These are phyloP conservation scores for Euwallacea fornicatus DNA, from an alignment of 1,140 invertebrate species.

Conservation along the genomic window DNA sequence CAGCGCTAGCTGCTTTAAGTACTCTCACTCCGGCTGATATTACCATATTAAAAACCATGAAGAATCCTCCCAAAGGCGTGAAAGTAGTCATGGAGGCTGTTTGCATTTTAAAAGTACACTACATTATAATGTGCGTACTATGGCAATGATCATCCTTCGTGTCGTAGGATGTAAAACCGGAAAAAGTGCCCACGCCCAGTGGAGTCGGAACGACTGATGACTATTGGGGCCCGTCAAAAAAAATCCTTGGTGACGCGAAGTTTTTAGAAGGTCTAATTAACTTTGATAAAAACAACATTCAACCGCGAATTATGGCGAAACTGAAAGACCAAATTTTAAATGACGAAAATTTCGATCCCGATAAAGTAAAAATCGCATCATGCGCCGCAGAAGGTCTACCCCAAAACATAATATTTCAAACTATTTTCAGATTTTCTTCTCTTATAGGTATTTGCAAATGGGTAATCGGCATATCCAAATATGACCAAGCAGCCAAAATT, in stretches of 20 bases:
- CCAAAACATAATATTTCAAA: background rate
- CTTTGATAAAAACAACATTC: conserved; percentile 93
- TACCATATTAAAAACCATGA: conserved; percentile 95
- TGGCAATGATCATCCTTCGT: background rate
- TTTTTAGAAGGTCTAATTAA: conserved; percentile 83
- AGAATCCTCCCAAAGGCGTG: conserved; percentile 92
- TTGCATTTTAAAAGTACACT: conserved; percentile 83
- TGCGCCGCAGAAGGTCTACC: conserved; percentile 70
- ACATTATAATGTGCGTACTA: background rate
- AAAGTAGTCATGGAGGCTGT: conserved; percentile 95
- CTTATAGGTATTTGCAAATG: conserved; percentile 77
- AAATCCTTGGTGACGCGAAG: conserved; percentile 86
- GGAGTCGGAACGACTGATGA: conserved; percentile 82
- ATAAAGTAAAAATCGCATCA: conserved; percentile 80
- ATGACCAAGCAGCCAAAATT: conserved; percentile 88
- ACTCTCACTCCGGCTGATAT: conserved; percentile 92
- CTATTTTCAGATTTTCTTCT: background rate
- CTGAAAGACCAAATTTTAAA: conserved; percentile 79
- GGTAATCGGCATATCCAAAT: conserved; percentile 91
- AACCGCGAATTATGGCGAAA: conserved; percentile 77
- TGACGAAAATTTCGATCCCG: conserved; percentile 89
- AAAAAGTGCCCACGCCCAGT: conserved; percentile 74
- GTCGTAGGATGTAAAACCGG: conserved; percentile 75
- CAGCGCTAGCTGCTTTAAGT: conserved; percentile 87
- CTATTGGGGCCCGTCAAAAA: conserved; percentile 92